Conservation (phyloP, 2,888 invertebrate genomes). For the Agapostemon virescens region DNA sequence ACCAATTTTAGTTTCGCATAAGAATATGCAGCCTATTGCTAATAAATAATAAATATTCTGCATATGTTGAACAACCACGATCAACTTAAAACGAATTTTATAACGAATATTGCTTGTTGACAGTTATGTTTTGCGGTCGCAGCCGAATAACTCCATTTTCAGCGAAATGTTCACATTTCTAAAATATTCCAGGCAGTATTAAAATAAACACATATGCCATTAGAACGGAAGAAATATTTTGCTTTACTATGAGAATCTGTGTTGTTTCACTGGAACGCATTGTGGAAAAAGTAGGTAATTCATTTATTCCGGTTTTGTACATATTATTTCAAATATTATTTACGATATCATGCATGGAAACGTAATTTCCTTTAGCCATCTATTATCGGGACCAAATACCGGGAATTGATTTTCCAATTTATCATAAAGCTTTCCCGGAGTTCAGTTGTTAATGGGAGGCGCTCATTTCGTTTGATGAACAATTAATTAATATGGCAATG, state of each 20-base stretch:
- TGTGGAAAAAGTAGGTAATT: not conserved
- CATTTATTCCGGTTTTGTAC: not conserved
- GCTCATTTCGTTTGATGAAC: constrained; percentile 31
- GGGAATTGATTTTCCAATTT: constrained; percentile 26
- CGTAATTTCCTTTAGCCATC: not conserved
- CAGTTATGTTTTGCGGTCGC: not conserved
- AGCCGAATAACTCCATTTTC: not conserved
- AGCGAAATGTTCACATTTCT: not conserved
- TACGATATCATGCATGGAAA: not conserved
- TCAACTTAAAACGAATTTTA: not conserved
- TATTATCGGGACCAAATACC: not conserved
- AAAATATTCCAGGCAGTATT: not conserved
- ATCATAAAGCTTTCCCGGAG: not conserved
- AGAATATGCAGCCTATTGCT: not conserved
- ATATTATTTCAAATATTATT: not conserved
- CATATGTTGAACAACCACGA: not conserved
- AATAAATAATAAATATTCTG: not conserved
- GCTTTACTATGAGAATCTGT: not conserved
- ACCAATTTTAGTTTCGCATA: not conserved
- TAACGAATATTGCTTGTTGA: no score
- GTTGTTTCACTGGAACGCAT: no score
- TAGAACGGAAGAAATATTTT: not conserved
- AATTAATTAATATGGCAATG: constrained; percentile 41
- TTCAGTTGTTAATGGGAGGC: constrained; percentile 24
- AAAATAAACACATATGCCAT: not conserved